Percentiles rank a stretch among this genome's conserved stretches.
Conservation (phyloP, 2,113 vertebrate species). For the Arizona elegans region DNA sequence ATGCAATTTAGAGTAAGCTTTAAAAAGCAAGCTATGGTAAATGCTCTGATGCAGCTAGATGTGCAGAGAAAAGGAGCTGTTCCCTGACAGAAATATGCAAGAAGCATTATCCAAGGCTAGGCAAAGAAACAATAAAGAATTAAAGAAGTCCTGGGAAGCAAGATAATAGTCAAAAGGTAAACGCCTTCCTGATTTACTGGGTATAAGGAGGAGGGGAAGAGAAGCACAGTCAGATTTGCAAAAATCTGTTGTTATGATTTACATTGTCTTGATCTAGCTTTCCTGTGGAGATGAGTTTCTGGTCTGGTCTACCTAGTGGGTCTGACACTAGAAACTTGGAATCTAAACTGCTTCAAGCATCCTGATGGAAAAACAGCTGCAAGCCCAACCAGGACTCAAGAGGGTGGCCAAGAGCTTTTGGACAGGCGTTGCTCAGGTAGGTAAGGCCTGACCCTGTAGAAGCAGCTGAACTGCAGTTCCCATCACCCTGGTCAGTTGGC, state of each 20-base stretch:
- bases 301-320: background rate
- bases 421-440: background rate
- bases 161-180: background rate
- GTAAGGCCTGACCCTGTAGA: background rate
- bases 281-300: background rate
- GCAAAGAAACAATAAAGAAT: background rate
- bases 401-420: background rate
- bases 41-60: background rate
- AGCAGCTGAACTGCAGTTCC: background rate
- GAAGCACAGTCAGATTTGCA: background rate
- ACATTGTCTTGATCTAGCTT: background rate
- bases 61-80: background rate
- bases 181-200: background rate
- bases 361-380: background rate
- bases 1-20: background rate
- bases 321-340: background rate
- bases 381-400: background rate
- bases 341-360: background rate
- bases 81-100: background rate
- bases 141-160: background rate
- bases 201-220: background rate
- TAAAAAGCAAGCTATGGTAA: background rate
- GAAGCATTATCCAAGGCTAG: background rate
- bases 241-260: background rate
- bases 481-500: background rate